Percentiles rank a stretch among this genome's conserved stretches.
Evolutionary conservation across 2,797 vertebrate species (phyloP).

Genomic region (Schizothorax lantsangensis): DNA sequence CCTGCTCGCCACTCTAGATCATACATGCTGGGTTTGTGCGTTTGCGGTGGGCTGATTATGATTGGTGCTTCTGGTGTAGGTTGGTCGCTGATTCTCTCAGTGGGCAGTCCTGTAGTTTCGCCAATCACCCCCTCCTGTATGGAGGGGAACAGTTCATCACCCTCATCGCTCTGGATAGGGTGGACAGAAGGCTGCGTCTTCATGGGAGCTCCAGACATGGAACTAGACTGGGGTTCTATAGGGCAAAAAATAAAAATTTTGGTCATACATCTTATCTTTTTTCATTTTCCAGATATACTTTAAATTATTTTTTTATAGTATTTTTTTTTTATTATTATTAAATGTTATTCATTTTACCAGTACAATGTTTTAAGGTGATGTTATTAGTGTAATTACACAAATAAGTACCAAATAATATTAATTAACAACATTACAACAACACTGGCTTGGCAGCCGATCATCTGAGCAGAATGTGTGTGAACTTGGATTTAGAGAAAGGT

Average conservation of each 20-base stretch:
- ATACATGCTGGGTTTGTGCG: constrained; percentile 87
- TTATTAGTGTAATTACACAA: not conserved
- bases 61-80: constrained; percentile 91
- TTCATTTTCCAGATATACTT: not conserved
- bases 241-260: not conserved
- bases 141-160: constrained; percentile 62
- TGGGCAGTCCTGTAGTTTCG: constrained; percentile 19
- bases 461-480: constrained; percentile 57
- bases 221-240: constrained; percentile 73
- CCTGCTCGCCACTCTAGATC: constrained; percentile 91
- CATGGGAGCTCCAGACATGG: constrained; percentile 59
- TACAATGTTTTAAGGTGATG: not conserved
- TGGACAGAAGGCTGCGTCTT: constrained; percentile 66
- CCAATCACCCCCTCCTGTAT: constrained; percentile 57
- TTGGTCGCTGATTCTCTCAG: constrained; percentile 67
- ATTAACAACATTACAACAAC: constrained; percentile 42
- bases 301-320: not conserved
- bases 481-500: constrained; percentile 1
- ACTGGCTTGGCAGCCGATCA: constrained; percentile 64
- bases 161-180: constrained; percentile 79
- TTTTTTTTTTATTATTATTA: not conserved
- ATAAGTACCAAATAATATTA: not conserved
- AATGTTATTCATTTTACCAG: not conserved
- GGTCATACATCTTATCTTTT: not conserved
- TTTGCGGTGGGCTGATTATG: constrained; percentile 94